phyloP scores from a whole-genome alignment of 1,140 invertebrate genomes.

The Anoplophora glabripennis region DNA sequence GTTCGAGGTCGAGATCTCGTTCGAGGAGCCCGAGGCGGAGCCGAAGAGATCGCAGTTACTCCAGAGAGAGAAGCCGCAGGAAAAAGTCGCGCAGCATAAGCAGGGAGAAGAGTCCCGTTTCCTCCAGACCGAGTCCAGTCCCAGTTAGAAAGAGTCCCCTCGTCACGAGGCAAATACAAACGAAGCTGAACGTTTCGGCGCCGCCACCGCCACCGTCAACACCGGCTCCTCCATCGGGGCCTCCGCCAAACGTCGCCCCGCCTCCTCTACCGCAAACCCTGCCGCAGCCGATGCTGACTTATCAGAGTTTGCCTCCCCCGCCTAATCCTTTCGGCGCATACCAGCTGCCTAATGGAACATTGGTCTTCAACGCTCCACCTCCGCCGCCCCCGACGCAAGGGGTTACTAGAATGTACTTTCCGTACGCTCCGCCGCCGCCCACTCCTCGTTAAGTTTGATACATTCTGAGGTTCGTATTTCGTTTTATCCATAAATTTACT shows the following conservation, averaged over 20 bases:
- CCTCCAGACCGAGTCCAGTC: conserved; percentile 10
- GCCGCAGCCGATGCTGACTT: conserved; percentile 26
- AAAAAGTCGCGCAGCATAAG: conserved; percentile 12
- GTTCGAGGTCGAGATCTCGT: conserved; percentile 34
- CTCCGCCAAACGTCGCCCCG: conserved; percentile 19
- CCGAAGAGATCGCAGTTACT: conserved; percentile 25
- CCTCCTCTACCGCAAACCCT: conserved; percentile 14
- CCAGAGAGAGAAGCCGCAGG: conserved; percentile 31
- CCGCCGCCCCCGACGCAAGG: conserved; percentile 38
- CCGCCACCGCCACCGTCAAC: not conserved
- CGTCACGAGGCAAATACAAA: not conserved
- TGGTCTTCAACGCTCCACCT: conserved; percentile 42
- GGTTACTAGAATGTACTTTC: conserved; percentile 32
- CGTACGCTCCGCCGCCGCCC: conserved; percentile 39
- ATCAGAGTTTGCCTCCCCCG: conserved; percentile 35
- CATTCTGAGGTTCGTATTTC: too few species aligned
- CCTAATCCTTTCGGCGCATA: conserved; percentile 31
- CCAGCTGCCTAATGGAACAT: conserved; percentile 36
- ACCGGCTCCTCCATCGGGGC: not conserved
- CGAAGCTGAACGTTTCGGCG: not conserved
- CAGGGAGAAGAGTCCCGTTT: not conserved
- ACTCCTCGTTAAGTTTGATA: conserved; percentile 30
- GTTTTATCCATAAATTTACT: too few species aligned
- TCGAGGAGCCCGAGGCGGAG: conserved; percentile 31
- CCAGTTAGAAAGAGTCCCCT: not conserved